Evolutionary conservation across 2,113 vertebrate genomes (phyloP), one percentile per base, ranked within the genome.

Genomic region (Rhinolophus ferrumequinum): DNA sequence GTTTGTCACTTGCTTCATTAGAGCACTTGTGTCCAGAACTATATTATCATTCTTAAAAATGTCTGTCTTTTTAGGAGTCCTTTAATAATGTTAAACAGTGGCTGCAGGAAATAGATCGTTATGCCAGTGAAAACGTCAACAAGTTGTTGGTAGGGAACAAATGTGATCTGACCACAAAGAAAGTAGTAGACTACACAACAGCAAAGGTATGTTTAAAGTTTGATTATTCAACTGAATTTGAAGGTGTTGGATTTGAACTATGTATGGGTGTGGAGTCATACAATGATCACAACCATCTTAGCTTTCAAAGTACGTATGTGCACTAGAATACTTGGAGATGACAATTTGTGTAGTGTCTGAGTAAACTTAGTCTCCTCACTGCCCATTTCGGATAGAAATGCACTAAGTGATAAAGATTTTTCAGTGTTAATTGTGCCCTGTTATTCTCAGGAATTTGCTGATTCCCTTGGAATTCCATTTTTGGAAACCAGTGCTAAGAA

Each of bases 11-110:
- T 81, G 52, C 38, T 90, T 93, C 64, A 21, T 38, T 92, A 70
- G 35, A 76, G 22, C 41, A 58, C 24, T 41, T 94, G 60, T 89
- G 38, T 82, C 67, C 47, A 84, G 69, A 95, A 88, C 18, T 90
- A 5, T 66, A 62, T 91, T 60, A 75, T 56, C 35, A 73, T 93
- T 72, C 76, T 94, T 97, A 22, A 97, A 91, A 75, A 94, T 76
- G 30, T 75, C 66, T 98, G 4, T 83, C 90, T 97, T 70, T 41
- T 73, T 97, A 99, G 99, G 99, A 99, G 98, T 99, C 99, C 70
- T 99, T 99, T 98, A 99, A 99, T 97, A 99, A 99, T 35, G 99
- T 99, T 93, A 99, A 99, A 97, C 99, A 99, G 99, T 99, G 99
- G 99, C 99, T 99, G 93, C 99, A 99, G 98, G 99, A 99, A 99